Percentiles rank a stretch among this genome's conserved stretches.
Evolutionary conservation across 2,797 vertebrate genomes (phyloP).

Genomic region (Rhinogobio ventralis): DNA sequence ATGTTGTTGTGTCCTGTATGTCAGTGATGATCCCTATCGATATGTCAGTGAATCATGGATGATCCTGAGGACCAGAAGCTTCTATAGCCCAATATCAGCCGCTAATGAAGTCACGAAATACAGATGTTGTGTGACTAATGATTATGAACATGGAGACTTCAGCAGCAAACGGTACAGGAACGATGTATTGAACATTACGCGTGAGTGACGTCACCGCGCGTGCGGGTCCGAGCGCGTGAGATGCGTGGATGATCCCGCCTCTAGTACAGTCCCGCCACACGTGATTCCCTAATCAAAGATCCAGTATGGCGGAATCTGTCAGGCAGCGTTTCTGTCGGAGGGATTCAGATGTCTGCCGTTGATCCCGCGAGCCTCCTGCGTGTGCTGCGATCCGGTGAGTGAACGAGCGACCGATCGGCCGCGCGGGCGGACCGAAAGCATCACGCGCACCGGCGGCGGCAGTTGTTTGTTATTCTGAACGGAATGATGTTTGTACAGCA

Average conservation of each 20-base stretch:
- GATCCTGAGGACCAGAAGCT: neutral
- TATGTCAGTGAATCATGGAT: no score
- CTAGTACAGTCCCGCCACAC: constrained; percentile 76
- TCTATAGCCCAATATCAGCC: neutral
- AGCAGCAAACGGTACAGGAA: neutral
- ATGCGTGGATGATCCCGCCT: constrained; percentile 51
- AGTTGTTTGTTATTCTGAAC: neutral
- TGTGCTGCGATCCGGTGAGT: constrained; percentile 20
- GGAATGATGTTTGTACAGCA: neutral
- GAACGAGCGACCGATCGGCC: neutral
- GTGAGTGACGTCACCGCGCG: neutral
- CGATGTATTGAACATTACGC: neutral
- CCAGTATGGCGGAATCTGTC: constrained; percentile 87
- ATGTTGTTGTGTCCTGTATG: no score
- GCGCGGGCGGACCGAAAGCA: neutral
- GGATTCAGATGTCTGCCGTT: neutral
- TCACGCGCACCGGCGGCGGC: neutral
- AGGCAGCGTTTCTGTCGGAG: constrained; percentile 72
- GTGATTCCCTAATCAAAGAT: constrained; percentile 80
- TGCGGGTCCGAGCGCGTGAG: neutral
- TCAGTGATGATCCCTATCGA: no score
- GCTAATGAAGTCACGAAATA: neutral
- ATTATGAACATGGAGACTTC: neutral
- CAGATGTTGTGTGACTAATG: neutral
- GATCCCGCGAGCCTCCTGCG: neutral